Evolutionary conservation across 2,113 vertebrate genomes (phyloP), one percentile per base, ranked within the genome.

Genomic region (Chloebia gouldiae): DNA sequence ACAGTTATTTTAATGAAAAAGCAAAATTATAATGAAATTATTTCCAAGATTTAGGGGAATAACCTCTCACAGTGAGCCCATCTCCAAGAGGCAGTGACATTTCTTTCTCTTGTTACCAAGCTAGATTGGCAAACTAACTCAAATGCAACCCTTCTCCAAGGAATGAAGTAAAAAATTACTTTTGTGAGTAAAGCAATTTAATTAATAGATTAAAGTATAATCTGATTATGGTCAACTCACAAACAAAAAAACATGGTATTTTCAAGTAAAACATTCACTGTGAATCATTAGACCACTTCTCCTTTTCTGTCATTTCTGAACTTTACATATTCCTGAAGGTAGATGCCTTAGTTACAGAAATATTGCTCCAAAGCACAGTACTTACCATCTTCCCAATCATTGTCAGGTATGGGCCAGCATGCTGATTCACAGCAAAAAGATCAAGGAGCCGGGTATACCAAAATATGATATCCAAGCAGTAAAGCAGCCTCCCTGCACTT

Each of bases 371-470:
- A 53, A 73, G 14, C 20, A 40, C 15, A 61, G 37, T 53, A 97
- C 99, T 91, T 86, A 99, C 99, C 99, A 99, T 99, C 97, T 99
- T 99, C 19, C 99, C 99, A 92, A 99, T 99, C 98, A 99, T 99
- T 87, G 98, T 99, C 95, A 99, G 98, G 88, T 99, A 99, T 2
- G 99, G 99, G 23, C 99, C 99, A 68, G 99, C 99, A 80, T 99
- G 98, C 92, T 99, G 99, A 96, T 99, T 99, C 96, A 99, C 98
- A 60, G 99, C 99, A 94, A 99, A 98, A 80, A 99, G 98, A 94
- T 99, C 99, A 94, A 99, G 97, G 66, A 99, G 98, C 15, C 98
- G 98, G 81, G 99, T 91, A 49, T 99, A 99, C 99, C 99, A 99
- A 98, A 99, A 99, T 97, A 99, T 99, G 89, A 99, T 99, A 96